Evolutionary conservation across 2,797 vertebrate genomes (phyloP).

Genomic region (Lepus oiostolus): DNA sequence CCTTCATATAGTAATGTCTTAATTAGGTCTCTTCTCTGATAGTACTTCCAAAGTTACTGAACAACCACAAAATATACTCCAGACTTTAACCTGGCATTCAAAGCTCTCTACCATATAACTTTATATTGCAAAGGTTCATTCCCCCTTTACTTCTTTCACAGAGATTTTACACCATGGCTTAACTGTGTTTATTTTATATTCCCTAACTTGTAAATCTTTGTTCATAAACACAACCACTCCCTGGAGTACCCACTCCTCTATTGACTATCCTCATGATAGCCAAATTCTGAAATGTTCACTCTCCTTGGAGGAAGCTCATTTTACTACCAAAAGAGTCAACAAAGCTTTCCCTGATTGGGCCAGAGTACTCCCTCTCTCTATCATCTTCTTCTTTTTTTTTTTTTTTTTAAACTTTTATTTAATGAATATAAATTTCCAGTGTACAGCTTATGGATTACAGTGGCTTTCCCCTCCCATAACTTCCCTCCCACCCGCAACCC

Average conservation of each 20-base stretch:
- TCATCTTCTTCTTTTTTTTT: background rate
- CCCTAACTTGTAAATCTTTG: background rate
- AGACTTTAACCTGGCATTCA: background rate
- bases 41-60: background rate
- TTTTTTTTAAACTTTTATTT: no score
- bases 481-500: no score
- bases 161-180: background rate
- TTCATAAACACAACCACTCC: background rate
- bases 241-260: background rate
- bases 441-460: no score
- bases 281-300: constrained; percentile 32
- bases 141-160: background rate
- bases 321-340: background rate
- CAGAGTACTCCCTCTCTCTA: background rate
- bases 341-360: background rate
- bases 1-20: background rate
- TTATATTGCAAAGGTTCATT: constrained; percentile 11
- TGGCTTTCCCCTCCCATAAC: no score
- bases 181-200: background rate
- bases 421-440: no score
- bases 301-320: constrained; percentile 19
- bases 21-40: background rate
- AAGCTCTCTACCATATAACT: background rate
- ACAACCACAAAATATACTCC: background rate
- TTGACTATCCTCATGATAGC: background rate